Percentiles rank a stretch among this genome's conserved stretches.
phyloP scores from a whole-genome alignment of 92 coral and sea anemone species.

The Actinostola sp. region DNA sequence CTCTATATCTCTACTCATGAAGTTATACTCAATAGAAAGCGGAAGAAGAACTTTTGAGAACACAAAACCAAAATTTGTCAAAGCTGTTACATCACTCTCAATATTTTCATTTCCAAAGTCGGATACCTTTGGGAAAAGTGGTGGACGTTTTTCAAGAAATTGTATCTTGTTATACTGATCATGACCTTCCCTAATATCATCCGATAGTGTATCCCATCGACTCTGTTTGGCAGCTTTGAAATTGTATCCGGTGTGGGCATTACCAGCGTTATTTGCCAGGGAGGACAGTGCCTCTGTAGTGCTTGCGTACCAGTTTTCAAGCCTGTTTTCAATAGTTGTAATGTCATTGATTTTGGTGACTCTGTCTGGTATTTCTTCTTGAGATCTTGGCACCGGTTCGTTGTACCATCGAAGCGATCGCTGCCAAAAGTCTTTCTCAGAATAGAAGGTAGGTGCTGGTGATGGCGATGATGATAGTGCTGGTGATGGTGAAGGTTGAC shows the following conservation, averaged over 20 bases:
- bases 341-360: background rate
- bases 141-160: background rate
- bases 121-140: background rate
- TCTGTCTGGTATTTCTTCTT: background rate
- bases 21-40: slow-evolving; percentile 36
- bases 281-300: background rate
- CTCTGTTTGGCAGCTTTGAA: background rate
- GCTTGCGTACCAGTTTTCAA: slow-evolving; percentile 26
- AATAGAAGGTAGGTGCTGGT: background rate
- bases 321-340: slow-evolving; percentile 1
- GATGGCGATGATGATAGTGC: background rate
- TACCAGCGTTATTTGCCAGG: background rate
- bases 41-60: slow-evolving; percentile 45
- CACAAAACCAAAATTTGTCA: slow-evolving; percentile 15
- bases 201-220: background rate
- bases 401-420: slow-evolving; percentile 19
- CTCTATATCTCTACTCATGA: slow-evolving; percentile 23
- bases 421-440: slow-evolving; percentile 24
- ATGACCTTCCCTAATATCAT: background rate
- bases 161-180: background rate
- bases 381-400: background rate
- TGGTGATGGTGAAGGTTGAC: background rate
- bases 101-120: slow-evolving; percentile 3
- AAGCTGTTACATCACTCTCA: background rate
- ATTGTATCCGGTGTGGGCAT: background rate